phyloP scores from a whole-genome alignment of 2,888 invertebrate species.

The Brassicogethes aeneus region DNA sequence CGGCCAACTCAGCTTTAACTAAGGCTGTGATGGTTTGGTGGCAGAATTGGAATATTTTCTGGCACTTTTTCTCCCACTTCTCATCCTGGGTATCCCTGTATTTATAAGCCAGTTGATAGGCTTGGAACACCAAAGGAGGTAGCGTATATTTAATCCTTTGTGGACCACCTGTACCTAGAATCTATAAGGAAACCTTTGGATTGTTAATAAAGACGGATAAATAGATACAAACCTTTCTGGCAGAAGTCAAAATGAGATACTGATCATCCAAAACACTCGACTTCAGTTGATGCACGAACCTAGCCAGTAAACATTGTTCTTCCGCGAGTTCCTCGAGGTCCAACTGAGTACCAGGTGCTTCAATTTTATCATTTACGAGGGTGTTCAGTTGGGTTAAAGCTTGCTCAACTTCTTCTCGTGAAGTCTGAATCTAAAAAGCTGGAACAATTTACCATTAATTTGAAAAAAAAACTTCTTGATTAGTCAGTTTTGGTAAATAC shows the following conservation, averaged over 20 bases:
- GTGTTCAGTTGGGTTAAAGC: slow-evolving; percentile 63
- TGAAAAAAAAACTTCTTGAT: too few species aligned
- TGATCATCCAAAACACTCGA: slow-evolving; percentile 77
- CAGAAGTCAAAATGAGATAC: slow-evolving; percentile 81
- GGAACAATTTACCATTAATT: too few species aligned
- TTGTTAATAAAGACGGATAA: too few species aligned
- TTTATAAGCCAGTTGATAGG: slow-evolving; percentile 78
- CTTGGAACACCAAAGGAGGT: slow-evolving; percentile 91
- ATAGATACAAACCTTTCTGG: slow-evolving; percentile 69
- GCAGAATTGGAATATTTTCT: slow-evolving; percentile 97
- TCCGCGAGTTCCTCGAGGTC: slow-evolving; percentile 94
- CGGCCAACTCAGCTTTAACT: slow-evolving; percentile 91
- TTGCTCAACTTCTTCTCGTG: slow-evolving; percentile 72
- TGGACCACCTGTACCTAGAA: slow-evolving; percentile 85
- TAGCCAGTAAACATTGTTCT: slow-evolving; percentile 85
- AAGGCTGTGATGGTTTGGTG: slow-evolving; percentile 91
- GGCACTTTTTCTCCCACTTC: slow-evolving; percentile 97
- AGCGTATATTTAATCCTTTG: slow-evolving; percentile 81
- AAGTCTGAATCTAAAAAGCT: too few species aligned
- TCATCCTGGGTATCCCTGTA: slow-evolving; percentile 83
- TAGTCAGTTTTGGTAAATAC: too few species aligned
- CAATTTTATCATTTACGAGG: slow-evolving; percentile 79
- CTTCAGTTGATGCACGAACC: slow-evolving; percentile 78
- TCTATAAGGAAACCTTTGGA: slow-evolving; percentile 30
- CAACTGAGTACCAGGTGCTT: slow-evolving; percentile 47